Base-by-base conservation (phyloP, 2,888 invertebrate genomes). In the Heliconius hortense region DNA sequence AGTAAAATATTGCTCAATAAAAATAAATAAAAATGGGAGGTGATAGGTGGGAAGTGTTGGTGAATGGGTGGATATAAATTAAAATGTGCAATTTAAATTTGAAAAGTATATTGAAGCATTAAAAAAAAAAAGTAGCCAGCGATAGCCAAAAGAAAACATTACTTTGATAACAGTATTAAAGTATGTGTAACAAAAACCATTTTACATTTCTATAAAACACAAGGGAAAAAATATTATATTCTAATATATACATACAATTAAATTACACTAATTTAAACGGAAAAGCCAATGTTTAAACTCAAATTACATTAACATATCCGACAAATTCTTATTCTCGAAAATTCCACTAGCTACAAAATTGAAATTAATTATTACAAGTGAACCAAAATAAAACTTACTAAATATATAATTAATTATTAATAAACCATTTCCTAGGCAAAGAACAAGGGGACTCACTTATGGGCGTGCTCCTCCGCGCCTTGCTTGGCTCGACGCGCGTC, bases 401-500 rank as follows among this genome's bases (percentile, higher is more conserved):
- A n/a, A 35, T 56, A 68, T 31, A 53, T 56, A 18, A 26, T 24
- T 24, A 13, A n/a, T n/a, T 11, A 11, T 59, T 28, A 18, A 35
- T 15, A 26, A 39, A 35, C 15, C 13, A 24, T 5, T 26, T 21
- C 13, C 39, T 59, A 18, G 21, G 21, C n/a, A 39, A 26, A 18
- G 26, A 26, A 71, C 7, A 60, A 71, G 11, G 7, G 26, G 31
- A 78, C 93, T 94, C 88, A 96, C 96, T 95, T 95, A 82, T 91
- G 88, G 69, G 94, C 89, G 81, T 95, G 94, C 66, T 95, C 94
- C 82, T 95, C 95, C 0, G 95, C 94, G 81, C 89, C 94, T 79
- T 94, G 94, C 81, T 95, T 95, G 73, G 95, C 95, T 74, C 94
- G 94, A 79, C 94, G 91, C 84, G 94, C 93, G 78, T 95, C 95